Evolutionary conservation across 2,113 vertebrate species (phyloP), one percentile per base, ranked within the genome.

Genomic region (Sphaerodactylus townsendi): DNA sequence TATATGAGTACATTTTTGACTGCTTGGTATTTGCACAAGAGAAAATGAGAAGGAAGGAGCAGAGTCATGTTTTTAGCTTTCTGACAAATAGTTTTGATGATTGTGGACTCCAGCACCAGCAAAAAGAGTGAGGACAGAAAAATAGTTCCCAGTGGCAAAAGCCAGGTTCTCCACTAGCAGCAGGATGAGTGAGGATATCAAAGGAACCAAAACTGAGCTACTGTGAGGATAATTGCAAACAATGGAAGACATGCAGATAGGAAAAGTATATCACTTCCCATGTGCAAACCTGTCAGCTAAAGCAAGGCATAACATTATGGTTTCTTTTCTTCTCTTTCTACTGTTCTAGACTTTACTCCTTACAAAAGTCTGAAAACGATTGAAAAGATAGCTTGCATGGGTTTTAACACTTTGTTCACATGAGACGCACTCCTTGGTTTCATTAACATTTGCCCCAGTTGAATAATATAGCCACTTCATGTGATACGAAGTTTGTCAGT

Each of bases 51-150:
- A 92, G 68, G 85, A 91, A 92, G 88, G 59, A 75, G 84, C 62
- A 53, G 39, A 85, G 91, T 83, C 81, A 46, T 13, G 41, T 85
- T 95, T 56, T 87, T 83, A 87, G 69, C 81, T 3, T 87, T 85
- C 88, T 91, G 91, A 86, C 93, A 83, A 84, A 81, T 6, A 37
- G 79, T 71, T 82, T 74, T 93, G 90, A 90, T 83, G 88, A 88
- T 90, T 84, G 83, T 88, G 88, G 90, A 93, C 88, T 30, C 35
- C 74, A 39, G 70, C 73, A 8, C 85, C 68, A 82, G 72, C 85
- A 86, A 65, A 62, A 87, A 79, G 89, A 85, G 95, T 90, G 95
- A 95, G 93, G 95, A 95, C 90, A 94, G 96, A 96, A 93, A 94
- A 95, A 96, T 93, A 83, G 89, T 84, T 94, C 95, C 94, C 93